A percentile compares a stretch with the other conserved stretches of the same genome.
phyloP scores from a whole-genome alignment of 2,888 invertebrate species.

The Acrobasis consociella region DNA sequence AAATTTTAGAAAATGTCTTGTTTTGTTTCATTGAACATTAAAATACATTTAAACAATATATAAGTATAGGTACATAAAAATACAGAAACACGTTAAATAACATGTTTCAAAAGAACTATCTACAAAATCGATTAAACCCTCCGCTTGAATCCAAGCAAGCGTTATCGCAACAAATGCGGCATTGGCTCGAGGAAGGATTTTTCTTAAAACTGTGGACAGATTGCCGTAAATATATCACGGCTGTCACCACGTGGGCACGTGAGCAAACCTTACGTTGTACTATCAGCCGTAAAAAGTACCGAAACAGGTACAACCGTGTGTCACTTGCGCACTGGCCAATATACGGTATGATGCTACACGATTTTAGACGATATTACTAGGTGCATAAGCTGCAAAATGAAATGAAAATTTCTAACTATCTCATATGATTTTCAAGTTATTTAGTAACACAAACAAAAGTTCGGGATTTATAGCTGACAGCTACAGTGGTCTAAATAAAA shows the following conservation, averaged over 20 bases:
- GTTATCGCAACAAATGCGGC: slow-evolving; percentile 45
- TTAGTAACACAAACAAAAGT: slow-evolving; percentile 22
- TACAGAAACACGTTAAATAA: no score
- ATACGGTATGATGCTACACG: slow-evolving; percentile 5
- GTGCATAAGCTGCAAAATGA: not conserved
- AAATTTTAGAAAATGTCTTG: no score
- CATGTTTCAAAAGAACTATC: not conserved
- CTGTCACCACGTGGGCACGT: slow-evolving; percentile 52
- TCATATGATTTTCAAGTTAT: slow-evolving; percentile 22
- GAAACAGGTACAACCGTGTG: slow-evolving; percentile 19
- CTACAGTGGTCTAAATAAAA: slow-evolving; percentile 24
- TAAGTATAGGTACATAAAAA: no score
- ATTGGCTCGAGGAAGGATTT: slow-evolving; percentile 49
- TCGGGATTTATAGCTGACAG: slow-evolving; percentile 22
- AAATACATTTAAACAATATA: no score
- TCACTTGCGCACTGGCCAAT: slow-evolving; percentile 19
- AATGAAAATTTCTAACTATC: slow-evolving; percentile 8
- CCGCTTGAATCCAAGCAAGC: slow-evolving; percentile 30
- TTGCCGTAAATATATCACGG: slow-evolving; percentile 60
- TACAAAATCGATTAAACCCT: slow-evolving; percentile 24
- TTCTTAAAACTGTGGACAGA: slow-evolving; percentile 49
- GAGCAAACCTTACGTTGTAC: slow-evolving; percentile 41
- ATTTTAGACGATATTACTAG: not conserved
- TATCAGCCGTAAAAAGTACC: slow-evolving; percentile 23
- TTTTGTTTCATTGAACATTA: no score